A percentile compares a stretch with the other conserved stretches of the same genome.
These are phyloP conservation scores for Synanthedon andrenaeformis DNA, from an alignment of 2,888 invertebrate genomes.

Conservation along the genomic window DNA sequence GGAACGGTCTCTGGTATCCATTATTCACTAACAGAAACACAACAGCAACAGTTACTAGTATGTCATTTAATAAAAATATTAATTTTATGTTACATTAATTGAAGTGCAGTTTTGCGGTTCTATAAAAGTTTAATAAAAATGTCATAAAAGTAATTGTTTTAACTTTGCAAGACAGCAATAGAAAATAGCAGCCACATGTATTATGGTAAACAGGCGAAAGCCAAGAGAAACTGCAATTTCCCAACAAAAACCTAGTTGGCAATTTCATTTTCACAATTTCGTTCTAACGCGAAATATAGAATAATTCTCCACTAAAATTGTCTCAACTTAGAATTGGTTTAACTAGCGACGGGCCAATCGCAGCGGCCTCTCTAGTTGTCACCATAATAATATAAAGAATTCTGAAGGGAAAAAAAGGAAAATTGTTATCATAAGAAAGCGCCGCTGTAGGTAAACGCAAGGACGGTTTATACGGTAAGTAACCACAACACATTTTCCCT, in stretches of 20 bases:
- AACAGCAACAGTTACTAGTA: too few species aligned
- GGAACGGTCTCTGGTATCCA: too few species aligned
- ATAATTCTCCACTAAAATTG: constrained; percentile 11
- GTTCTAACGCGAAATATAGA: constrained; percentile 22
- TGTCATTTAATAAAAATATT: too few species aligned
- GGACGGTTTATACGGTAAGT: constrained; percentile 17
- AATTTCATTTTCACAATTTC: constrained; percentile 20
- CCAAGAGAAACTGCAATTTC: not conserved
- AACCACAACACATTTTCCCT: constrained; percentile 4
- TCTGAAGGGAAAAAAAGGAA: constrained; percentile 39
- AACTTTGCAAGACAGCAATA: too few species aligned
- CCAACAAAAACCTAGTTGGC: not conserved
- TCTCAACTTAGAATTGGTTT: constrained; percentile 7
- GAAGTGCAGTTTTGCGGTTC: too few species aligned
- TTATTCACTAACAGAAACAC: too few species aligned
- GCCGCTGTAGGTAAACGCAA: constrained; percentile 18
- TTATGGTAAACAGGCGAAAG: too few species aligned
- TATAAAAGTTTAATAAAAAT: too few species aligned
- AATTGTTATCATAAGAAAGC: constrained; percentile 60
- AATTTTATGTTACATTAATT: too few species aligned
- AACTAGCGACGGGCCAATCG: constrained; percentile 15
- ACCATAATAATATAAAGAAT: constrained; percentile 53
- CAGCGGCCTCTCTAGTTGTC: constrained; percentile 40
- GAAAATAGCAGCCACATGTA: too few species aligned
- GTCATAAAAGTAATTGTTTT: too few species aligned